Base-by-base conservation (phyloP, 2,113 vertebrate genomes). In the Semnornis frantzii region DNA sequence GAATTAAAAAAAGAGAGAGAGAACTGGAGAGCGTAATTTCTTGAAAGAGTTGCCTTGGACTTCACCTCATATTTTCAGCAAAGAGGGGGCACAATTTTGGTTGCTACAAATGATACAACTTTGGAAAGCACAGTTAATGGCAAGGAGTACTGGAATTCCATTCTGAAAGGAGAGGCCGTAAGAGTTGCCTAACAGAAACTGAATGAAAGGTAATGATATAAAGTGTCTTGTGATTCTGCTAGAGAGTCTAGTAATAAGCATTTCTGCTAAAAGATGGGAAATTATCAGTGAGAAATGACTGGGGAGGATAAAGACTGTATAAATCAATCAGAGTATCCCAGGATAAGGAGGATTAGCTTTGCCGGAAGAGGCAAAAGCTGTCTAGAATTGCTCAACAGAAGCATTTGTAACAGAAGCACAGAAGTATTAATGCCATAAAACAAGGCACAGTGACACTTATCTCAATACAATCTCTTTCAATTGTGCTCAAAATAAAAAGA, bases 231-330 rank as follows among this genome's bases (percentile, higher is more conserved):
- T 21, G 39, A 87, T 50, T 92, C 82, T 87, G n/a, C 39, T 33
- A n/a, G 69, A 82, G 87, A 92, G 59, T 27, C 31, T 31, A 28
- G 20, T 37, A 93, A 68, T 44, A 63, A 90, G 60, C 27, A 74
- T 90, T 77, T 85, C 85, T 88, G 57, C 31, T 80, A 74, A 63
- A 91, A 91, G 64, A 28, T 46, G 62, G 52, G 52, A 87, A 93
- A 87, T 85, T 46, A 95, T 37, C 64, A 90, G n/a, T 64, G 28
- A 83, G 72, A 80, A 94, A 93, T 80, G 60, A 77, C 65, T 30
- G 31, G 12, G 64, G 52, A 90, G 52, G 82, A 83, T 52, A 78
- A 85, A 91, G 52, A 83, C 11, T 46, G 8, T 54, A 84, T 74
- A 63, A 88, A 93, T 93, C 82, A 88, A 64, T 54, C 85, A 74